Conservation (phyloP, 2,113 vertebrate genomes). For the Pristiophorus japonicus region DNA sequence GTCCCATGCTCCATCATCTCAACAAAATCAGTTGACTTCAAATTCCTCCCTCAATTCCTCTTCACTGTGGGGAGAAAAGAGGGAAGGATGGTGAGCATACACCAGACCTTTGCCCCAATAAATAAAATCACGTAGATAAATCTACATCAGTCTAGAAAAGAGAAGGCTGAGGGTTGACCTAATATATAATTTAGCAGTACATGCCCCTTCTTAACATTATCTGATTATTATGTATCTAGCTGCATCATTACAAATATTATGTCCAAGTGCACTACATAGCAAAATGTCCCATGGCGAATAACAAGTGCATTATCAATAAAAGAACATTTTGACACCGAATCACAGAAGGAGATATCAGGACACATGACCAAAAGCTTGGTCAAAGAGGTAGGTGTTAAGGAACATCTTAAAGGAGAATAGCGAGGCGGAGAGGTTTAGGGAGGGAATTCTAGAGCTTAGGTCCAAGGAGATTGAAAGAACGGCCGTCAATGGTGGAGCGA, state of each 20-base stretch:
- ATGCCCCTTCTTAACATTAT: no score
- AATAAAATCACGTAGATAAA: neutral
- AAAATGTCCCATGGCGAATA: neutral
- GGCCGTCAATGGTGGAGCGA: neutral
- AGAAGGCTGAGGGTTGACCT: neutral
- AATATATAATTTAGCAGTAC: no score
- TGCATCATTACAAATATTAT: no score
- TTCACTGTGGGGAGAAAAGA: neutral
- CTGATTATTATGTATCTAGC: no score
- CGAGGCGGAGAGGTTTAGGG: neutral
- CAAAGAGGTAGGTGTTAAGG: neutral
- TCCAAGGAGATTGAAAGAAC: neutral
- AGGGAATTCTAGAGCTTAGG: neutral
- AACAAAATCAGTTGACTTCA: neutral
- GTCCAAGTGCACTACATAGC: no score
- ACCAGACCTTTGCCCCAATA: neutral
- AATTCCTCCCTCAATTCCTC: neutral
- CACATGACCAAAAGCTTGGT: neutral
- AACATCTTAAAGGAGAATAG: neutral
- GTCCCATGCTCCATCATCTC: neutral
- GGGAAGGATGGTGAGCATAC: neutral
- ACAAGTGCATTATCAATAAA: neutral
- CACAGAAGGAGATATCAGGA: no score
- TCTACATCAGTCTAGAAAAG: neutral
- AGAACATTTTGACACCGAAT: neutral